These are phyloP conservation scores for Drosophila antonietae DNA, from an alignment of 2,888 invertebrate species.

Conservation along the genomic window DNA sequence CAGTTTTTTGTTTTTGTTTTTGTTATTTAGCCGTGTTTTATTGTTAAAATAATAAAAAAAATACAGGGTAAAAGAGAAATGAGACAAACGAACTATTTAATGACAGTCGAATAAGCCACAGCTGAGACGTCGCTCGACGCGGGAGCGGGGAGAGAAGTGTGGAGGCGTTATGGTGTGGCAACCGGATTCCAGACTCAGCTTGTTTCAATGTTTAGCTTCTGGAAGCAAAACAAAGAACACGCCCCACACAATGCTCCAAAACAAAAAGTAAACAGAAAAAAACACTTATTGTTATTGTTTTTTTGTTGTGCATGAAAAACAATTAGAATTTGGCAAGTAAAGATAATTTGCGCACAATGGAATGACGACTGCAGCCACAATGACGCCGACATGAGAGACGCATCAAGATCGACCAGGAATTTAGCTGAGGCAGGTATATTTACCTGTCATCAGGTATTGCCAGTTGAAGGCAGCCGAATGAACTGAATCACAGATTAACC, in stretches of 20 bases:
- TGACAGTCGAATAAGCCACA: conserved; percentile 23
- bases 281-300: conserved; percentile 11
- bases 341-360: conserved; percentile 72
- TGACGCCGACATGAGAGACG: neutral
- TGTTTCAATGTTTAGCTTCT: conserved; percentile 6
- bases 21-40: conserved; percentile 38
- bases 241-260: conserved; percentile 3
- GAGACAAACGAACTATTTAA: conserved; percentile 56
- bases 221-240: conserved; percentile 1
- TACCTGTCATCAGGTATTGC: neutral
- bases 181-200: conserved; percentile 9
- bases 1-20: conserved; percentile 42
- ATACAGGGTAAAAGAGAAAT: conserved; percentile 18
- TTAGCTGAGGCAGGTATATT: neutral
- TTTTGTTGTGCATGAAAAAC: conserved; percentile 58
- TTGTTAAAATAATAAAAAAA: conserved; percentile 45
- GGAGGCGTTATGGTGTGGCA: neutral
- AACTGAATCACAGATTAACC: neutral
- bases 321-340: conserved; percentile 78
- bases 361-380: conserved; percentile 51
- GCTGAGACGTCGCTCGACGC: neutral
- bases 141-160: neutral
- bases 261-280: conserved; percentile 1
- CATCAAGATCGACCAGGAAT: neutral
- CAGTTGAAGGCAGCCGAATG: neutral